phyloP scores from a whole-genome alignment of 2,113 vertebrate species.

The Chlamydotis undulata region DNA sequence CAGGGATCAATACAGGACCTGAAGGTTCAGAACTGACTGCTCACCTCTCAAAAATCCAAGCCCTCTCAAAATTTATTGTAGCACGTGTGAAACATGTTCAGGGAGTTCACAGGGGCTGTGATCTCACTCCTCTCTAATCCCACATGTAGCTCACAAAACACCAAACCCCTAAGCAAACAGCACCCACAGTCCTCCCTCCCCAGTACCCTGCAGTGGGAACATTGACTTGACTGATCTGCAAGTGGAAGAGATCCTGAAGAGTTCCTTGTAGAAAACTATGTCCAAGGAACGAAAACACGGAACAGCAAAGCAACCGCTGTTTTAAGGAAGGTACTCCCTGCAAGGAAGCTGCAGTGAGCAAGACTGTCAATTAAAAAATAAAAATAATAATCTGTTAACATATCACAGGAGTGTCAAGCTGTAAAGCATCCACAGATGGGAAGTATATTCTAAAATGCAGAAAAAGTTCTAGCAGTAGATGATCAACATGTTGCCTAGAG shows the following conservation, averaged over 20 bases:
- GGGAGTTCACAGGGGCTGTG: neutral
- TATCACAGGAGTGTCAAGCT: neutral
- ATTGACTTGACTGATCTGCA: rapidly evolving
- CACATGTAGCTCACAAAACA: neutral
- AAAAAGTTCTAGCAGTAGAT: neutral
- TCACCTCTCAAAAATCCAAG: neutral
- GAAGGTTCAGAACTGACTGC: neutral
- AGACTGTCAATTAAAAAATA: neutral
- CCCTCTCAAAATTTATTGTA: neutral
- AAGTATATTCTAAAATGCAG: neutral
- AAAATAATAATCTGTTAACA: neutral
- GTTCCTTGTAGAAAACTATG: neutral
- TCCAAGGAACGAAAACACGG: neutral
- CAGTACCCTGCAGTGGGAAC: neutral
- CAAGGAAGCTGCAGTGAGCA: neutral
- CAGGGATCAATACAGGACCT: neutral
- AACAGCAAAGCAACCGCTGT: neutral
- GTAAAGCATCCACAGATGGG: neutral
- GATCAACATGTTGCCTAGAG: neutral
- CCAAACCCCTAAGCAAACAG: neutral
- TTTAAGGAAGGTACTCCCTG: neutral
- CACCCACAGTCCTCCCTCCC: rapidly evolving
- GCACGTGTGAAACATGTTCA: neutral
- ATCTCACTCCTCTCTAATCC: neutral
- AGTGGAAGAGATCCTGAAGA: neutral